Evolutionary conservation across 2,888 invertebrate genomes (phyloP).

Genomic region (Lordiphosa andalusiaca): DNA sequence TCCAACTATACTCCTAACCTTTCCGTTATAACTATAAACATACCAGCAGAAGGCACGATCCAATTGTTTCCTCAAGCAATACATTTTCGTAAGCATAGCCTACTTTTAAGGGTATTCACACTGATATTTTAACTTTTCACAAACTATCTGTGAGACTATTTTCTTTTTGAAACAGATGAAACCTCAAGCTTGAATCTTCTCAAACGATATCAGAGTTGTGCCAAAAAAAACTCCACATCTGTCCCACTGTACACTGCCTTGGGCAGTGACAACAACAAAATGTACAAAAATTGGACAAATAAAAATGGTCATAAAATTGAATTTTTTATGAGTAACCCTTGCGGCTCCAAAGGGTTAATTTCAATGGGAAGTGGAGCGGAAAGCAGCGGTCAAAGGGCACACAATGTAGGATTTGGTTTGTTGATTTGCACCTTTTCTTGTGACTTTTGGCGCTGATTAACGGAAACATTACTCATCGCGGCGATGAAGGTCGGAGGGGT

Average conservation of each 20-base stretch:
- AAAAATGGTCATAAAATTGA: slow-evolving; percentile 72
- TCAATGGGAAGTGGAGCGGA: slow-evolving; percentile 47
- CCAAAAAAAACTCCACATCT: not conserved
- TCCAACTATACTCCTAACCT: no score
- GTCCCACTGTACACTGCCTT: no score
- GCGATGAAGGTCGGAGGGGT: not conserved
- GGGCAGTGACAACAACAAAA: slow-evolving; percentile 27
- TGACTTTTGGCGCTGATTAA: slow-evolving; percentile 55
- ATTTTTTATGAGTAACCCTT: slow-evolving; percentile 67
- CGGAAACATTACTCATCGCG: slow-evolving; percentile 66
- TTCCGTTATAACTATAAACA: no score
- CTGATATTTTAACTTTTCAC: no score
- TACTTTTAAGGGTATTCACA: no score
- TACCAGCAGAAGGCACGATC: no score
- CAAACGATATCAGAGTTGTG: no score
- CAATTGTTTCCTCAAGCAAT: no score
- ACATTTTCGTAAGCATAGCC: no score
- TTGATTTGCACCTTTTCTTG: slow-evolving; percentile 69
- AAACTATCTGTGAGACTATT: no score
- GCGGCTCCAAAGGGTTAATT: slow-evolving; percentile 63
- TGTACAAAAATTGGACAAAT: slow-evolving; percentile 59
- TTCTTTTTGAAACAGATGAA: no score
- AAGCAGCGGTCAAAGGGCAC: slow-evolving; percentile 39
- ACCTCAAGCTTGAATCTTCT: no score
- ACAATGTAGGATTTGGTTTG: slow-evolving; percentile 47